phyloP scores from a whole-genome alignment of 2,113 vertebrate genomes.

The Istiophorus platypterus region DNA sequence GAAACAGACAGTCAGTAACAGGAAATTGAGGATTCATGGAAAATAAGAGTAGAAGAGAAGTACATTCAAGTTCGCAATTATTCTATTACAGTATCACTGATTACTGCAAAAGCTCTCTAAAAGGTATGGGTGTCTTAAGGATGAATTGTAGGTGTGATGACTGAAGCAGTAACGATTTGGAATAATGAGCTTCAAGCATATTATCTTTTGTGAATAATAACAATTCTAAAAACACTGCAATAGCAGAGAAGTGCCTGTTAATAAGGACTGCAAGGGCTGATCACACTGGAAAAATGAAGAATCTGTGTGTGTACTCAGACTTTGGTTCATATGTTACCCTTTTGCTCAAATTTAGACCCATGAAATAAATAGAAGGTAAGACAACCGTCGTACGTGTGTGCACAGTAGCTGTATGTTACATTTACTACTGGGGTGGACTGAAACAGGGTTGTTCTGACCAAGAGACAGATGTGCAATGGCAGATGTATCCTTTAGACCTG shows the following conservation, averaged over 20 bases:
- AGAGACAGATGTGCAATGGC: not conserved
- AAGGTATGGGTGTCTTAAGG: too few species aligned
- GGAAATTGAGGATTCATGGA: not conserved
- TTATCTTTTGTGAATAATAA: not conserved
- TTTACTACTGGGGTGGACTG: not conserved
- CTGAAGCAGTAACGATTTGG: not conserved
- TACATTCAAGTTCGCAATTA: not conserved
- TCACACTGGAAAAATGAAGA: conserved; percentile 25
- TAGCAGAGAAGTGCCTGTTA: not conserved
- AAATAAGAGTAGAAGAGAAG: not conserved
- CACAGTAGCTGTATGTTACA: not conserved
- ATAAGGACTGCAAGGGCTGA: not conserved
- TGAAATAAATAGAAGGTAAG: not conserved
- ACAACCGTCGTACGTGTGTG: not conserved
- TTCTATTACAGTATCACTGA: not conserved
- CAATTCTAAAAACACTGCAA: not conserved
- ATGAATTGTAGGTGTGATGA: not conserved
- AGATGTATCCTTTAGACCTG: not conserved
- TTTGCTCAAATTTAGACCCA: not conserved
- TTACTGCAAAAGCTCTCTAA: not conserved
- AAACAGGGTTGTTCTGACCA: not conserved
- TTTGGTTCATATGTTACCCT: not conserved
- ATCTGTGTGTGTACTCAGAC: conserved; percentile 31
- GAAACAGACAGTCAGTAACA: not conserved
- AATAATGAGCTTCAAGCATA: not conserved